Conservation (phyloP, 2,797 vertebrate genomes). For the Hafferia zeledoni region DNA sequence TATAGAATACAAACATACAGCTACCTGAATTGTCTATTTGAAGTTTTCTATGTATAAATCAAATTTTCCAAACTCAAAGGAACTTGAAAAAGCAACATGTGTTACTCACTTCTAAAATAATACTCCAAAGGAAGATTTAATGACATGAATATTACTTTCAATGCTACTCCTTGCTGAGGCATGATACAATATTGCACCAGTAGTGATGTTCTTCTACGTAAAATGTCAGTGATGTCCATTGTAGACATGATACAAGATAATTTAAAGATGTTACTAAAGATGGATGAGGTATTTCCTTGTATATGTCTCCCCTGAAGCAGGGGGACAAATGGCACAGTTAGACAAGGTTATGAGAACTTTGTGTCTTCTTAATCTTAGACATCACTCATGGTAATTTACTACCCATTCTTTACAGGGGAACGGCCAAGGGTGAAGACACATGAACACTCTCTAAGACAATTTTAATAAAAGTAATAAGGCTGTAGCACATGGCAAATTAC, state of each 20-base stretch:
- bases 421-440: background rate
- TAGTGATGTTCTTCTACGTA: background rate
- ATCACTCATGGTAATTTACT: background rate
- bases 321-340: background rate
- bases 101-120: background rate
- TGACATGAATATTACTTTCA: background rate
- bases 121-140: background rate
- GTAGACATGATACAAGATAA: background rate
- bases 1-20: background rate
- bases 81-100: background rate
- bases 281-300: background rate
- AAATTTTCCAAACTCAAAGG: background rate
- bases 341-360: background rate
- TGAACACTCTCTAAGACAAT: background rate
- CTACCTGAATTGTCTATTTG: background rate
- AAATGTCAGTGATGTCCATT: background rate
- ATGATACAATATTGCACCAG: background rate
- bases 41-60: background rate
- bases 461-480: background rate
- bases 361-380: background rate
- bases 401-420: background rate
- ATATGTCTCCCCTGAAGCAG: background rate
- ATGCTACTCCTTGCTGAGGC: background rate
- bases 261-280: background rate
- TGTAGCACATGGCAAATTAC: background rate